Evolutionary conservation across 2,888 invertebrate species (phyloP), one percentile per base, ranked within the genome.

Genomic region (Eutolmus rufibarbis): DNA sequence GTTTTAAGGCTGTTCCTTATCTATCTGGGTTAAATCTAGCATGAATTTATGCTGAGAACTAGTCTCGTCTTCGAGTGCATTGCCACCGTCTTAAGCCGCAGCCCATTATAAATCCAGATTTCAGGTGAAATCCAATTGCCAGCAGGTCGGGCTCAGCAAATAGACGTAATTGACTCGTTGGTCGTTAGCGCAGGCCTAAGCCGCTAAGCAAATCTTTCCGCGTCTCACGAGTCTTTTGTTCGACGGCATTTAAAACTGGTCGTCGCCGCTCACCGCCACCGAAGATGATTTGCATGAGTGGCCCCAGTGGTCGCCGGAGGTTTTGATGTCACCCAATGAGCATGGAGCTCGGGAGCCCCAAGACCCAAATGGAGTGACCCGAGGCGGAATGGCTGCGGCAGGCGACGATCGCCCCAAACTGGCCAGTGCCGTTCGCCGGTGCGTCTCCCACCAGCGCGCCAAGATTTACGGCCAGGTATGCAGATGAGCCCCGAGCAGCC

Each of bases 271-370:
- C 19, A 2, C 23, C 57, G 77, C 37, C 77, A 12, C 43, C 37
- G 19, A 19, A 78, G 77, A 12, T 40, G 43, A 78, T 78, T 78
- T 78, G 78, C 78, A 78, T 78, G 43, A 78, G 23, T 28, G 43
- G 78, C 19, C 43, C 37, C 40, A 43, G 40, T 28, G 43, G 51
- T 51, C 23, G 28, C 51, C 31, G 46, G 79, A 51, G 79, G 51
- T 56, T 79, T 79, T 79, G 79, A 31, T 79, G 79, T 51, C 79
- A 79, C 31, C 79, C 79, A 79, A 79, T 79, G 51, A 79, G 79
- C 79, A 34, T 51, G 43, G n/a, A 79, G 51, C 79, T 66, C 28
- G 28, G 66, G 66, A 19, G 66, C 19, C 23, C 51, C 14, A 51
- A 28, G 28, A 43, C 1, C 51, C 51, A 79, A 40, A 23, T 51